phyloP scores from a whole-genome alignment of 2,113 vertebrate genomes.

The Bagarius yarrelli region DNA sequence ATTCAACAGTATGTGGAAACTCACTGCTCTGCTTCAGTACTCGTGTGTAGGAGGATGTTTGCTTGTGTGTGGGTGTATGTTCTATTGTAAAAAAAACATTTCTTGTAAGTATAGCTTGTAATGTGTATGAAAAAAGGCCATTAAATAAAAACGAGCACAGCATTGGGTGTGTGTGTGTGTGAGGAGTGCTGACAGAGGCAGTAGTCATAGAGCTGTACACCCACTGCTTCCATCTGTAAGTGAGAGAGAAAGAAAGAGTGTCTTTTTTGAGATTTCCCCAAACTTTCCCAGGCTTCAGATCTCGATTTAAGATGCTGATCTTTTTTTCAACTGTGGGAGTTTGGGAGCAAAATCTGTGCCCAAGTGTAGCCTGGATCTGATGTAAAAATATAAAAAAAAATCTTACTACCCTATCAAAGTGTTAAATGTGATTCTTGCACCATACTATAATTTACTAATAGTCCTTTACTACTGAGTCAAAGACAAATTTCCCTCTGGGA shows the following conservation, averaged over 20 bases:
- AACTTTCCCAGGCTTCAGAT: slow-evolving; percentile 18
- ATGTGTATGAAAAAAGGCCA: not conserved
- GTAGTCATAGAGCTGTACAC: slow-evolving; percentile 33
- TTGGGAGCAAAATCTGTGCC: not conserved
- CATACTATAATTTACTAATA: too few relatives aligned
- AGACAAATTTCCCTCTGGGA: too few relatives aligned
- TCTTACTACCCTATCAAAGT: too few relatives aligned
- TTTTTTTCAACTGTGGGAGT: not conserved
- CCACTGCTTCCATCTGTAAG: slow-evolving; percentile 32
- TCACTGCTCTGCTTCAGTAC: not conserved
- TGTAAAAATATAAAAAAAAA: too few relatives aligned
- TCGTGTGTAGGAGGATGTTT: not conserved
- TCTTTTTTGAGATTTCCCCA: slow-evolving; percentile 3
- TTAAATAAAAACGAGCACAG: not conserved
- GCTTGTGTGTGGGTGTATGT: not conserved
- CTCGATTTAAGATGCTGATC: not conserved
- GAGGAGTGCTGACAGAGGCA: slow-evolving; percentile 31
- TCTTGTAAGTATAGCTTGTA: not conserved
- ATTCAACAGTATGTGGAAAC: not conserved
- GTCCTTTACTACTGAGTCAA: too few relatives aligned
- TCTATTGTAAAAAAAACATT: slow-evolving; percentile 7
- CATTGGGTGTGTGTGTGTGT: slow-evolving; percentile 3
- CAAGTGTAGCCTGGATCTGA: not conserved
- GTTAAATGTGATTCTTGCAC: too few relatives aligned
- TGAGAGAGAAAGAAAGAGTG: too few relatives aligned